A percentile compares a stretch with the other conserved stretches of the same genome.
phyloP scores from a whole-genome alignment of 2,797 vertebrate species.

The Rhodeus uyekii region DNA sequence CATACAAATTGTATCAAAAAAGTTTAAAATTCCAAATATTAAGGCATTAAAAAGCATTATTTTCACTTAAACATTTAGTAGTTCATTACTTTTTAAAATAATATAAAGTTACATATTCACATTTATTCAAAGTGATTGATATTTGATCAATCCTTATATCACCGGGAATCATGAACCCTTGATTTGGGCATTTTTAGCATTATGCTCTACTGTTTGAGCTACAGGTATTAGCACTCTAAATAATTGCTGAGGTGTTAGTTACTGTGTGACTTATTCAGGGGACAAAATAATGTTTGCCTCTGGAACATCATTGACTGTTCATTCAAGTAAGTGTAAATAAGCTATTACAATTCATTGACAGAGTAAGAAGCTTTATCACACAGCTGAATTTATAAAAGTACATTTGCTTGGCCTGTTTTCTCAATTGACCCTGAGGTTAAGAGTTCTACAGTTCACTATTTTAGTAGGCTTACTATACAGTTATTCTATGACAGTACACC shows the following conservation, averaged over 20 bases:
- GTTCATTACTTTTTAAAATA: not conserved
- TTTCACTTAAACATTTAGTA: not conserved
- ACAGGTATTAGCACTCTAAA: not conserved
- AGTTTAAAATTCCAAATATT: not conserved
- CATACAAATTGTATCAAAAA: not conserved
- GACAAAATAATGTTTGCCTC: conserved; percentile 22
- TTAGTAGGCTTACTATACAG: not conserved
- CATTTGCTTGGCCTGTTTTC: not conserved
- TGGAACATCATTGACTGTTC: conserved; percentile 20
- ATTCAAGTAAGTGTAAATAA: conserved; percentile 22
- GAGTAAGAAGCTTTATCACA: not conserved
- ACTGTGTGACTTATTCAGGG: conserved; percentile 23
- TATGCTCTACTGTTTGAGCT: not conserved
- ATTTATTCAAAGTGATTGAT: not conserved
- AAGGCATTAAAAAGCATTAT: not conserved
- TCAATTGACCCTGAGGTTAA: not conserved
- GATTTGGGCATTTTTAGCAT: not conserved
- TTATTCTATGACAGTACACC: not conserved
- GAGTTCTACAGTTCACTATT: not conserved
- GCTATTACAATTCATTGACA: not conserved
- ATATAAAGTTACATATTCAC: not conserved
- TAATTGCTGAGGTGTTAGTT: not conserved
- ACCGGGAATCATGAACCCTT: not conserved
- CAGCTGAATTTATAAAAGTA: not conserved
- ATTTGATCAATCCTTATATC: not conserved